Evolutionary conservation across 1,140 invertebrate genomes (phyloP).

Genomic region (Solen grandis): DNA sequence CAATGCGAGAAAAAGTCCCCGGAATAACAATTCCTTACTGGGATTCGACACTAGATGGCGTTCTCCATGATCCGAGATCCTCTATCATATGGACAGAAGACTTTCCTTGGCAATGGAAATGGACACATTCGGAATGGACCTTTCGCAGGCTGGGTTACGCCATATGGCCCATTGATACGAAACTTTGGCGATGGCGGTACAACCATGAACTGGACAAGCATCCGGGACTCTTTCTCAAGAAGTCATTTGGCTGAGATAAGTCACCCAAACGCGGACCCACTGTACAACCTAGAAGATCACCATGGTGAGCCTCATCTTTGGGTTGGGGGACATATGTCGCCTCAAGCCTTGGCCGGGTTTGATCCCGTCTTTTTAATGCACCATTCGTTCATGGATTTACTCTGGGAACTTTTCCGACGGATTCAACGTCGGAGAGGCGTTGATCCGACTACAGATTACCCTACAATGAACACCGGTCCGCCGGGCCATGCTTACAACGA

Average conservation of each 20-base stretch:
- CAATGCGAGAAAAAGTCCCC: slow-evolving; percentile 69
- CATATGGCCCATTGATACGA: slow-evolving; percentile 64
- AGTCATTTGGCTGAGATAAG: slow-evolving; percentile 59
- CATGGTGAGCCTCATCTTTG: slow-evolving; percentile 64
- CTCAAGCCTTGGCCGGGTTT: slow-evolving; percentile 56
- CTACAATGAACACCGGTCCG: slow-evolving; percentile 53
- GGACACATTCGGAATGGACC: slow-evolving; percentile 80
- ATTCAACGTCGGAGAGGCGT: slow-evolving; percentile 59
- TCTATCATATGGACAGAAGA: slow-evolving; percentile 78
- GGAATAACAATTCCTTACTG: slow-evolving; percentile 79
- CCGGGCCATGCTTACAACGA: slow-evolving; percentile 45
- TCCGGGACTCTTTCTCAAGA: slow-evolving; percentile 54
- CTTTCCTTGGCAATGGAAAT: slow-evolving; percentile 79
- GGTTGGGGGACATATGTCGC: slow-evolving; percentile 64
- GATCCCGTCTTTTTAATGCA: slow-evolving; percentile 65
- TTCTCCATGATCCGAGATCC: slow-evolving; percentile 72
- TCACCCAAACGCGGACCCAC: slow-evolving; percentile 59
- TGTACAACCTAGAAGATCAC: slow-evolving; percentile 62
- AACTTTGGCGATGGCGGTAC: slow-evolving; percentile 62
- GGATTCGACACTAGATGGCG: slow-evolving; percentile 78
- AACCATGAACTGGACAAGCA: slow-evolving; percentile 58
- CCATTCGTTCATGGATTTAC: slow-evolving; percentile 66
- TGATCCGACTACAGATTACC: slow-evolving; percentile 66
- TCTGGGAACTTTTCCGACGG: slow-evolving; percentile 63
- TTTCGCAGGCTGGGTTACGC: slow-evolving; percentile 72